Percentiles rank a stretch among this genome's conserved stretches.
Evolutionary conservation across 2,888 invertebrate genomes (phyloP).

Genomic region (Leucophora obtusa): DNA sequence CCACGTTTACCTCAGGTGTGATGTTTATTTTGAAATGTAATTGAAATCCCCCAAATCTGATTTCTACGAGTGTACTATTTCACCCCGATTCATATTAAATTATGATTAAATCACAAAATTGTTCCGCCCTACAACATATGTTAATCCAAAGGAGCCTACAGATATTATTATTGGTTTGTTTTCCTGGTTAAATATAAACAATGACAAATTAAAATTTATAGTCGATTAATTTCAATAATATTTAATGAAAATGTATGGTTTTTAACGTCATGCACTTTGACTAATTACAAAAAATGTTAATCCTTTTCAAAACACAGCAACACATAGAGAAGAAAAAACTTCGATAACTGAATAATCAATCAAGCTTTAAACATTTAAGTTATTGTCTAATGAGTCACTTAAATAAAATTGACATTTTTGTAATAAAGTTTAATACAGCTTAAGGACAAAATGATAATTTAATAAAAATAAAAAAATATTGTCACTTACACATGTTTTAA

Average conservation of each 20-base stretch:
- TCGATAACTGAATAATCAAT: background rate
- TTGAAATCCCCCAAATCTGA: too few species aligned
- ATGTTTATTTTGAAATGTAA: too few species aligned
- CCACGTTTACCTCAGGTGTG: too few species aligned
- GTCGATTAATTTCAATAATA: slow-evolving; percentile 13
- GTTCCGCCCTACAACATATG: too few species aligned
- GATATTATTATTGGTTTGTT: too few species aligned
- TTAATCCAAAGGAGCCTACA: too few species aligned
- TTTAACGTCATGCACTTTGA: slow-evolving; percentile 3
- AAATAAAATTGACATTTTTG: background rate
- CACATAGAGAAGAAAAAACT: background rate
- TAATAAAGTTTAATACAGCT: background rate
- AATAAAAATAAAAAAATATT: background rate
- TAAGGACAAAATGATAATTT: background rate
- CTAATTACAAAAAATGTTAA: background rate
- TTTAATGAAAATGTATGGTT: slow-evolving; percentile 16
- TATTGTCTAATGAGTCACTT: background rate
- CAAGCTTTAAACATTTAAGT: background rate
- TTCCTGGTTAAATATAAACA: background rate
- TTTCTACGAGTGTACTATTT: too few species aligned
- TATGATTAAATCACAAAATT: too few species aligned
- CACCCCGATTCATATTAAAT: too few species aligned
- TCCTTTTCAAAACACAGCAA: background rate
- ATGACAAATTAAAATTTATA: background rate
- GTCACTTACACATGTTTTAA: too few species aligned